phyloP scores from a whole-genome alignment of 2,888 invertebrate species.

The Zeuzera pyrina region DNA sequence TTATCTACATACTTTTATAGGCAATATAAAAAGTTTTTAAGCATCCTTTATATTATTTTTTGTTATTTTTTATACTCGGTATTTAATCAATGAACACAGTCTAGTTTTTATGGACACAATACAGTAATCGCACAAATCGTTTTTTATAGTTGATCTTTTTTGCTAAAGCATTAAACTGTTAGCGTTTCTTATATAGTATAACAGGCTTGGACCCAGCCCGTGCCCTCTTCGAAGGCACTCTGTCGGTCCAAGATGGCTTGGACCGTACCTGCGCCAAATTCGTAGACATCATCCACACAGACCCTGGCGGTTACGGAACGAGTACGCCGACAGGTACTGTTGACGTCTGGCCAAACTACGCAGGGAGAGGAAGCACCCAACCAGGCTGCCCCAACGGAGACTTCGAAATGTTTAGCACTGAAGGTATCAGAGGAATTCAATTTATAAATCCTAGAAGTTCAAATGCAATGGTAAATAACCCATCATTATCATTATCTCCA shows the following conservation, averaged over 20 bases:
- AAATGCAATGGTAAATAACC: too few species aligned
- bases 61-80: too few species aligned
- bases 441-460: neutral
- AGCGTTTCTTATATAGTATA: too few species aligned
- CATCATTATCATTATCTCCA: too few species aligned
- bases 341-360: slow-evolving; percentile 75
- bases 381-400: slow-evolving; percentile 66
- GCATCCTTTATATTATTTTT: too few species aligned
- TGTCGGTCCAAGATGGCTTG: slow-evolving; percentile 35
- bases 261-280: slow-evolving; percentile 68
- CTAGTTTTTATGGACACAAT: too few species aligned
- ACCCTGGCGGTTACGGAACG: slow-evolving; percentile 73
- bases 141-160: too few species aligned
- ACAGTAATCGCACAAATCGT: too few species aligned
- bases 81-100: too few species aligned
- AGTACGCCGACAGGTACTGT: slow-evolving; percentile 61
- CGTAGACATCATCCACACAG: slow-evolving; percentile 79
- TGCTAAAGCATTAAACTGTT: too few species aligned
- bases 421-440: slow-evolving; percentile 30
- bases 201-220: slow-evolving; percentile 74
- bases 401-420: slow-evolving; percentile 38
- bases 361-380: slow-evolving; percentile 42
- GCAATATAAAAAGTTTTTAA: too few species aligned
- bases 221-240: slow-evolving; percentile 67
- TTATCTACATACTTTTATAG: too few species aligned